Conservation (phyloP, 2,113 vertebrate species). For the Clinocottus analis region DNA sequence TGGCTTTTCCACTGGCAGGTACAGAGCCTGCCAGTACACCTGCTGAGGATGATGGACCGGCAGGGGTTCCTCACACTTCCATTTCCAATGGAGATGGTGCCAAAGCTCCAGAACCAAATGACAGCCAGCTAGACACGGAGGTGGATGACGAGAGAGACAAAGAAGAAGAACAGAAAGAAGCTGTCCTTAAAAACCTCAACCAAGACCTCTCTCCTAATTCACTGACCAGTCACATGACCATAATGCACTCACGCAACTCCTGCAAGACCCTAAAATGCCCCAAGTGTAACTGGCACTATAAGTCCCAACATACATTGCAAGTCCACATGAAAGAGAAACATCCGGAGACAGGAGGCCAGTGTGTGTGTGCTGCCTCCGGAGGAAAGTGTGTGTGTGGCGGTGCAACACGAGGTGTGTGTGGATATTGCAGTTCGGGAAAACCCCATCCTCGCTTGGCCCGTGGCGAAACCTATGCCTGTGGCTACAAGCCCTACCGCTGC, state of each 20-base stretch:
- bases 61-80: constrained; percentile 78
- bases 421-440: constrained; percentile 95
- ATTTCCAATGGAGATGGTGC: constrained; percentile 93
- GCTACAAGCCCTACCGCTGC: constrained; percentile 99
- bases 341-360: constrained; percentile 89
- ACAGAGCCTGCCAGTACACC: constrained; percentile 85
- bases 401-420: constrained; percentile 81
- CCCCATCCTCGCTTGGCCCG: constrained; percentile 96
- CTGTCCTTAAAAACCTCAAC: constrained; percentile 79
- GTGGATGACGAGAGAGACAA: constrained; percentile 72
- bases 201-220: constrained; percentile 84
- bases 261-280: constrained; percentile 99
- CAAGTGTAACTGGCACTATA: constrained; percentile 99
- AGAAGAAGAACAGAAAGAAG: constrained; percentile 89
- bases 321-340: constrained; percentile 99
- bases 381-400: constrained; percentile 80
- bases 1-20: constrained; percentile 73
- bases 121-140: constrained; percentile 81
- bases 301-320: constrained; percentile 99
- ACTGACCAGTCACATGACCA: constrained; percentile 95
- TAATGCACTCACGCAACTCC: constrained; percentile 99
- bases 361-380: constrained; percentile 69
- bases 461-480: constrained; percentile 98
- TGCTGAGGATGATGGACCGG: constrained; percentile 88
- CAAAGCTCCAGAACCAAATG: constrained; percentile 97